Base-by-base conservation (phyloP, 2,113 vertebrate genomes). In the Dasypus novemcinctus region DNA sequence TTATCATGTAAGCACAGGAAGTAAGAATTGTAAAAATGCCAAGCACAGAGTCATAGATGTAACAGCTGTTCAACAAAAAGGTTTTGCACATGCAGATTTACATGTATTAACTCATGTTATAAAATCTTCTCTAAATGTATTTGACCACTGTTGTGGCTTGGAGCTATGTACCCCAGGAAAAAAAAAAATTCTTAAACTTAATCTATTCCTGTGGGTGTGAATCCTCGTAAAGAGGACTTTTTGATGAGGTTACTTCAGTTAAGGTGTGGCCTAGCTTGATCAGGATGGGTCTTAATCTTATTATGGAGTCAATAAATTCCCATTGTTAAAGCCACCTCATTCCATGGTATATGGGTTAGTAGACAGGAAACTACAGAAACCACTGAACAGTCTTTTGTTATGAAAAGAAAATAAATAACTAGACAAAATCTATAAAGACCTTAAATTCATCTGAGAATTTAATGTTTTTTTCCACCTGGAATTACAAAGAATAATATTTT, bases 351-450 rank as follows among this genome's bases (percentile, higher is more conserved):
- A 23, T 59, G 57, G 18, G 21, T 59, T 21, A 59, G 57, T 20
- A 18, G 57, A 20, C 57, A 59, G 57, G 57, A 59, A 59, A 59
- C 57, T 23, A 20, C 20, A 57, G 21, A 17, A 59, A 59, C 18
- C 57, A 59, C 21, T 23, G 66, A 12, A 84, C 7, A 11, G 10
- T 66, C 8, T 91, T 31, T 80, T 63, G 1, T 41, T 93, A 1
- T 91, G 85, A 78, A 90, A 31, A 74, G 17, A 81, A 90, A 90
- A 92, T 66, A 82, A 83, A 33, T 66, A 82, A 74, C 36, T 66
- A 78, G 31, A 41, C 20, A 33, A 66, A 68, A 1, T 78, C 46
- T 15, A 36, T 21, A 74, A 91, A 59, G 82, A 15, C 0, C 2
- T 52, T 76, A 64, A 52, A 38, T 74, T 14, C 31, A 75, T 43